These are phyloP conservation scores for Phrynocephalus versicolor DNA, from an alignment of 2,113 vertebrate species.

Conservation along the genomic window DNA sequence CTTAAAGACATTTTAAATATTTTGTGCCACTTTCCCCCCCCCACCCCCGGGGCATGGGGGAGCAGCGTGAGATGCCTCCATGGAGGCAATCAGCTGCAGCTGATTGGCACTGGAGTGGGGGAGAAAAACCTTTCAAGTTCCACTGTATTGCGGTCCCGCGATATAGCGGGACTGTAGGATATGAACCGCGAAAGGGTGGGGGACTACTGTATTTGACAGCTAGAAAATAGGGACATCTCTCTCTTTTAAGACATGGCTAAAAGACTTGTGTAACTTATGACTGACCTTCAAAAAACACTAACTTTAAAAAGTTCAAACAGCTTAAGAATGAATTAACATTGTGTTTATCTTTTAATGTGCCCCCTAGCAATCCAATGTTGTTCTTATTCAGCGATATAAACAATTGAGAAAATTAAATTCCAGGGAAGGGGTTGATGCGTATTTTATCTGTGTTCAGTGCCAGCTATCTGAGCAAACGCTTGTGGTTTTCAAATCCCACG, in stretches of 20 bases:
- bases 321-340: background rate
- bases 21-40: no score
- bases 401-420: constrained; percentile 27
- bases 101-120: no score
- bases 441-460: constrained; percentile 37
- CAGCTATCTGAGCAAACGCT: constrained; percentile 22
- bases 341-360: background rate
- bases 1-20: no score
- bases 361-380: constrained; percentile 20
- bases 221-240: background rate
- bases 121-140: no score
- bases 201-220: background rate
- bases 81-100: no score
- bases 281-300: constrained; percentile 10
- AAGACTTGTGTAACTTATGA: background rate
- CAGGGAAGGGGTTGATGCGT: constrained; percentile 25
- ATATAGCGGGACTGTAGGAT: no score
- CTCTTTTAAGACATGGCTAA: background rate
- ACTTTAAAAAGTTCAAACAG: constrained; percentile 6
- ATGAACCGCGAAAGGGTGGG: no score
- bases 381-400: constrained; percentile 32
- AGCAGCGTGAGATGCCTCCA: no score
- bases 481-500: constrained; percentile 27
- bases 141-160: no score
- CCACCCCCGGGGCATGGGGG: no score